Conservation (phyloP, 92 coral and sea anemone genomes). For the Blastomussa wellsi region DNA sequence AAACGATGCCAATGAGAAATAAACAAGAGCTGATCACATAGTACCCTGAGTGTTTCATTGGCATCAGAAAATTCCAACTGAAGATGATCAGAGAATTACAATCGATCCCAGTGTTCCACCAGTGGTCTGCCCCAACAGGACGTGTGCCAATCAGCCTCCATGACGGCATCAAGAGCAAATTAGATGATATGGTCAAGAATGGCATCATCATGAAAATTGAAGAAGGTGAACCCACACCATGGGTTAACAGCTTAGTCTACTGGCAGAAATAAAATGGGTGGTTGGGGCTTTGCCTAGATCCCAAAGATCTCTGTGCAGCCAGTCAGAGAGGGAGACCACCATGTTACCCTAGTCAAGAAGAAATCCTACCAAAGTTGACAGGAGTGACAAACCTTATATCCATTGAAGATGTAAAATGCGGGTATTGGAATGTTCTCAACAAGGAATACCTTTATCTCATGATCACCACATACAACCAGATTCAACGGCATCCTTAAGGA, state of each 20-base stretch:
- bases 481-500: slow-evolving; percentile 47
- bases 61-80: too few species aligned
- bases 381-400: slow-evolving; percentile 49
- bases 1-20: slow-evolving; percentile 24
- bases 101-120: slow-evolving; percentile 52
- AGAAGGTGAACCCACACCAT: slow-evolving; percentile 67
- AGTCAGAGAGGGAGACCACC: too few species aligned
- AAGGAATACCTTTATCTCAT: background rate
- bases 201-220: slow-evolving; percentile 56
- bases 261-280: slow-evolving; percentile 53
- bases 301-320: too few species aligned
- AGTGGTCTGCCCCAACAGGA: slow-evolving; percentile 41
- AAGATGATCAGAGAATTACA: slow-evolving; percentile 55
- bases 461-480: slow-evolving; percentile 60
- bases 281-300: too few species aligned
- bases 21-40: slow-evolving; percentile 44
- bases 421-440: slow-evolving; percentile 56
- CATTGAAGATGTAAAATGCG: slow-evolving; percentile 55
- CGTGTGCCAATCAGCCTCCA: slow-evolving; percentile 49
- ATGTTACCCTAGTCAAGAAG: slow-evolving; percentile 57
- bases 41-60: slow-evolving; percentile 57
- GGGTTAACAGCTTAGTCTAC: slow-evolving; percentile 62
- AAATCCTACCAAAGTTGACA: slow-evolving; percentile 58
- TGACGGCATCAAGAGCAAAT: slow-evolving; percentile 61
- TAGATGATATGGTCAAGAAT: slow-evolving; percentile 60